These are phyloP conservation scores for Pomatostomus ruficeps DNA, from an alignment of 2,113 vertebrate genomes.

Conservation along the genomic window DNA sequence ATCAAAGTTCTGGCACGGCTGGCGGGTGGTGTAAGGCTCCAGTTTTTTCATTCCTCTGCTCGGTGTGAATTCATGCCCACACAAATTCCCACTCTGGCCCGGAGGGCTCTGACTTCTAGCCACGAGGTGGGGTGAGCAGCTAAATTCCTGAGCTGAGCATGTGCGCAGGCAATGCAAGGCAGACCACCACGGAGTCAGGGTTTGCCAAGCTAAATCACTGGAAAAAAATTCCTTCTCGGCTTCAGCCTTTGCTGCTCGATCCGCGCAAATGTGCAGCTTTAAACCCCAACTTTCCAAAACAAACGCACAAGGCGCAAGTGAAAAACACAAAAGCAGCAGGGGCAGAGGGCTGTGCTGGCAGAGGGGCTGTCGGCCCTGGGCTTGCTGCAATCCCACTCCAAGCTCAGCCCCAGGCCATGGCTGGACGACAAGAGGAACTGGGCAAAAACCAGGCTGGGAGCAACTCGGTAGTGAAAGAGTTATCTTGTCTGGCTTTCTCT, in stretches of 20 bases:
- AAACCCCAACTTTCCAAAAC: slow-evolving; percentile 10
- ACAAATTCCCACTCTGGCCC: slow-evolving; percentile 38
- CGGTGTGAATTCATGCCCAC: slow-evolving; percentile 10
- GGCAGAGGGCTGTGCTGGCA: fast-evolving
- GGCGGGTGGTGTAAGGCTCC: neutral
- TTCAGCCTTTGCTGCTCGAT: neutral
- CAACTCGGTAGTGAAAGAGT: slow-evolving; percentile 45
- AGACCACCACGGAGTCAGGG: neutral
- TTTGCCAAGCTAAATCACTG: neutral
- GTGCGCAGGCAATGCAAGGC: neutral
- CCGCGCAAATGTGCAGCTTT: neutral
- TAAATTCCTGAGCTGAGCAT: slow-evolving; percentile 36
- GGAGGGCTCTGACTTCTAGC: slow-evolving; percentile 54
- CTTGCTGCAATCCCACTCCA: fast-evolving
- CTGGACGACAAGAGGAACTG: fast-evolving
- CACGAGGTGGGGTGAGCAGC: slow-evolving; percentile 62
- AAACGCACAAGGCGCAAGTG: neutral
- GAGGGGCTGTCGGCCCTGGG: fast-evolving
- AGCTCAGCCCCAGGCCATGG: fast-evolving
- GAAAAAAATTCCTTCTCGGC: neutral
- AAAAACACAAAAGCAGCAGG: neutral
- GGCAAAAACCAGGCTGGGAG: neutral
- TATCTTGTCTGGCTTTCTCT: slow-evolving; percentile 31
- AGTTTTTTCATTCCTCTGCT: neutral
- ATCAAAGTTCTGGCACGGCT: neutral